Base-by-base conservation (phyloP, 2,888 invertebrate genomes). In the Mesodorylaimus sp. region DNA sequence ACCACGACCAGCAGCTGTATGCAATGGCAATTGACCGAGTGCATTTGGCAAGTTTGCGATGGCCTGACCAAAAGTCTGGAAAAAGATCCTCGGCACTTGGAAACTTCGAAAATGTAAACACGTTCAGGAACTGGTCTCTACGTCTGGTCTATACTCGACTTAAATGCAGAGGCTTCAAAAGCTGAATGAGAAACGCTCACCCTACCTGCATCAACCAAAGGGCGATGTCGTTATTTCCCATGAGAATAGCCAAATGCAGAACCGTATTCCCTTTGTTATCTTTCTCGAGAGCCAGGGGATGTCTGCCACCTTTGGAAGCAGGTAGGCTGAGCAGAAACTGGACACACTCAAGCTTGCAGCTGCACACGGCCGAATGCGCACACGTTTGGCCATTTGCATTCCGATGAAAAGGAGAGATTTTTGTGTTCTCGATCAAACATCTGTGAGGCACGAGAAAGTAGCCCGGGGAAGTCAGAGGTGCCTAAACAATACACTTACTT, bases 1-100 rank as follows among this genome's bases (percentile, higher is more conserved):
- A 59, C 60, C 62, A 51, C 61, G 61, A 5, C 60, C 59, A 7
- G 61, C 58, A 21, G 62, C 62, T 3, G 61, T 57, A 44, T 62
- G 62, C 10, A 62, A 39, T 2, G 62, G 61, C n/a, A 61, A 50
- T 58, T 62, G 61, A 23, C 55, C 51, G n/a, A 56, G 55, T 5
- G 54, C 48, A 52, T 62, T 60, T 36, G 60, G 55, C 21, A 58
- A 51, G 24, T 57, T 54, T 3, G 60, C 60, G 21, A 62, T 50
- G 13, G 51, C 45, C 38, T 57, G 56, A 36, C 62, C 62, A 45
- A 62, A 59, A 3, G 59, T 50, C 25, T 48, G 43, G 5, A 48
- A 28, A n/a, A n/a, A n/a, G n/a, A n/a, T n/a, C n/a, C n/a, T n/a
- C n/a, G n/a, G n/a, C n/a, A n/a, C n/a, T n/a, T n/a, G n/a, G n/a